These are phyloP conservation scores for Microtus ochrogaster DNA, from an alignment of 2,113 vertebrate genomes.

Conservation along the genomic window DNA sequence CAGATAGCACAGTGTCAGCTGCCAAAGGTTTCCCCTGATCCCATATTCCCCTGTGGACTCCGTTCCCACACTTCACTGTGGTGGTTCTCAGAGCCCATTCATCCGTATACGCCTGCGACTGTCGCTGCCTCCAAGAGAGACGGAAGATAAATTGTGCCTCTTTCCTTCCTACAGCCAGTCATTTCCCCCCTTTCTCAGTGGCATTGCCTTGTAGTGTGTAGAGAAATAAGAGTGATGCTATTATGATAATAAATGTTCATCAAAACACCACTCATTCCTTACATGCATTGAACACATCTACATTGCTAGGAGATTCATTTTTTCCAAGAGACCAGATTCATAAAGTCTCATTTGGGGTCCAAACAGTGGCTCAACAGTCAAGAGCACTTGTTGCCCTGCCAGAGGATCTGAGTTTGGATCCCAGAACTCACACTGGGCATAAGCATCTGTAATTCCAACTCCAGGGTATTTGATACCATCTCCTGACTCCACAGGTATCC, in stretches of 20 bases:
- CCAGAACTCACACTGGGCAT: not conserved
- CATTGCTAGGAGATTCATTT: not conserved
- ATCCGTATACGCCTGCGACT: not conserved
- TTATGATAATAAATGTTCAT: conserved; percentile 8
- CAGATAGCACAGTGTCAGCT: conserved; percentile 85
- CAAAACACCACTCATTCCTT: not conserved
- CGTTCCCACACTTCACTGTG: conserved; percentile 28
- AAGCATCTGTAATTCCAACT: not conserved
- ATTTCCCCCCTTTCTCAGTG: not conserved
- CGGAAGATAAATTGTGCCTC: not conserved
- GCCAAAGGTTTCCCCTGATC: conserved; percentile 53
- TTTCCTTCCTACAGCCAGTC: not conserved
- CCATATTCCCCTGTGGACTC: conserved; percentile 10
- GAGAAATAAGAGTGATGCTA: not conserved
- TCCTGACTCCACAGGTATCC: not conserved
- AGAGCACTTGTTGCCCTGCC: not conserved
- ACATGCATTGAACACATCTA: not conserved
- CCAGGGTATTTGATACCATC: not conserved
- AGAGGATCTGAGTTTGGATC: not conserved
- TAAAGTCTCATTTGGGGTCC: not conserved
- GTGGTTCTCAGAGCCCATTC: conserved; percentile 2
- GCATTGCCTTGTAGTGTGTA: not conserved
- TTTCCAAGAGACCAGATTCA: conserved; percentile 31
- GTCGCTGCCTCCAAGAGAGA: conserved; percentile 14
- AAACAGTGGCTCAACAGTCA: no score